Base-by-base conservation (phyloP, 2,113 vertebrate genomes). In the Tychaedon coryphoeus region DNA sequence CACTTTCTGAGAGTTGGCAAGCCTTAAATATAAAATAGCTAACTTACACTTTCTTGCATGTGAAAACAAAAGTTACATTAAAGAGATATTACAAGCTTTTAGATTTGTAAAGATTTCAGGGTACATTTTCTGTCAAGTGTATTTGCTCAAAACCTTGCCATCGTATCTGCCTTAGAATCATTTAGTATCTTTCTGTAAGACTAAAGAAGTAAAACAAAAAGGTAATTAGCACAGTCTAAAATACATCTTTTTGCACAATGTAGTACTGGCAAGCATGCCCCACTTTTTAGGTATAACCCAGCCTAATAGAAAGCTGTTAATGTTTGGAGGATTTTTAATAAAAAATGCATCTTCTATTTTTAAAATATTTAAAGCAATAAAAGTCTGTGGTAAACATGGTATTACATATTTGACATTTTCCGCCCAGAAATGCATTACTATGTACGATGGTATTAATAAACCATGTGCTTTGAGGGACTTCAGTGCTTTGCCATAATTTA, bases 361-460 rank as follows among this genome's bases (percentile, higher is more conserved):
- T 95, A 92, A 97, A 97, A 97, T 86, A 97, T 97, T 92, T 95
- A 96, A 82, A 95, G 85, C 95, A 96, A 84, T 83, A 73, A 91
- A 94, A 98, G 86, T 87, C 88, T 97, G 85, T 96, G 82, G 94
- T 96, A 97, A 97, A 97, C 86, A 97, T 67, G 53, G 70, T 96
- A 97, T 97, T 97, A 94, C 91, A 87, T 90, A 94, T 92, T 96
- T 97, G 95, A 94, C 94, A 97, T 98, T 98, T 97, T 96, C 94
- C 24, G 25, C 94, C 92, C 95, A 97, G 96, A 97, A 97, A 97
- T 97, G 96, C 93, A 97, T 97, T 98, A 97, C 76, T 81, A 95
- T 72, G 85, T 92, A 95, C 7, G 64, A 95, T 86, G 76, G 83
- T 97, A 97, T 98, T 98, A 98, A 98, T 97, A 98, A 98, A 97